Conservation (phyloP, 2,888 invertebrate genomes). For the Harpalus rubripes region DNA sequence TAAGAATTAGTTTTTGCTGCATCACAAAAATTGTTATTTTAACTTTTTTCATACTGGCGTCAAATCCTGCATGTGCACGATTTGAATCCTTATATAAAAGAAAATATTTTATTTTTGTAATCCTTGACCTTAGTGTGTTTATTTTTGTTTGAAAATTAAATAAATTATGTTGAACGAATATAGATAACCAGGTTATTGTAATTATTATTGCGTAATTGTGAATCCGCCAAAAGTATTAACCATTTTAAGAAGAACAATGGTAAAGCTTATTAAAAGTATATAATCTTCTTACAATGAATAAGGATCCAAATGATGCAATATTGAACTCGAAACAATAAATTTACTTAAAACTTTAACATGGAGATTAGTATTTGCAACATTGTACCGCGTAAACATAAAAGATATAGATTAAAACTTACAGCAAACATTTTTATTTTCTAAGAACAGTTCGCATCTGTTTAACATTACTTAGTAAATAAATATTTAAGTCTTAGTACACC, state of each 20-base stretch:
- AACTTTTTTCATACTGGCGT: background rate
- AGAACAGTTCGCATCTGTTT: constrained; percentile 22
- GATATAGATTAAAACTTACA: background rate
- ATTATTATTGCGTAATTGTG: constrained; percentile 12
- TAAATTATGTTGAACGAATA: background rate
- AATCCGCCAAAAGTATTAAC: constrained; percentile 21
- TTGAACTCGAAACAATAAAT: constrained; percentile 31
- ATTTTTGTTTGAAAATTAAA: background rate
- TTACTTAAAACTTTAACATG: constrained; percentile 18
- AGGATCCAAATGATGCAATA: constrained; percentile 50
- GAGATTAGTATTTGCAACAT: background rate
- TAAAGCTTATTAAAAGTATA: constrained; percentile 54
- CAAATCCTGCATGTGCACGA: background rate
- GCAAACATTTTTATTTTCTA: constrained; percentile 13
- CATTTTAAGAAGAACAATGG: constrained; percentile 53
- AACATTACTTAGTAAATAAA: constrained; percentile 28
- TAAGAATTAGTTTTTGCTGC: constrained; percentile 1
- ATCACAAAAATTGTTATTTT: background rate
- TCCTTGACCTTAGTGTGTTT: constrained; percentile 18
- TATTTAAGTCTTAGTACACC: constrained; percentile 34
- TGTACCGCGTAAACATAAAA: background rate
- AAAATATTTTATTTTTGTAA: background rate
- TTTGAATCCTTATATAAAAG: background rate
- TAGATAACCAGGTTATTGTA: constrained; percentile 20
- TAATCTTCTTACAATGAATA: constrained; percentile 45